Conservation (phyloP, 2,113 vertebrate genomes). For the Cyrtonyx montezumae region DNA sequence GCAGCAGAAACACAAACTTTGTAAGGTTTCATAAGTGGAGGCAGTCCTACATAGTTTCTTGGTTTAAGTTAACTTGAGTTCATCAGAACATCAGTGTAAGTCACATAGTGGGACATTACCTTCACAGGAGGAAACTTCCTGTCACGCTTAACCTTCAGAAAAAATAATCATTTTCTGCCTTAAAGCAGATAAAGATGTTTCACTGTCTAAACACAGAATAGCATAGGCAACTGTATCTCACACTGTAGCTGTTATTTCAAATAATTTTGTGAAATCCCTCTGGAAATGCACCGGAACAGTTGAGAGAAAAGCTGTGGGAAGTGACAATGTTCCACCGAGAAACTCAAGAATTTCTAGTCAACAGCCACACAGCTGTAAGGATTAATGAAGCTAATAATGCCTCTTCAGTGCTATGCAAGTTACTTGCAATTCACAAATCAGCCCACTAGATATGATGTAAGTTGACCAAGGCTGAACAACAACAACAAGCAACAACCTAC, state of each 20-base stretch:
- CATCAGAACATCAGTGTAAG: background rate
- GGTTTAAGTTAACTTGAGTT: background rate
- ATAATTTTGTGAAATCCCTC: background rate
- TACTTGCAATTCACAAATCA: background rate
- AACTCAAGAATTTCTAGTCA: background rate
- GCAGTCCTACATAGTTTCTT: background rate
- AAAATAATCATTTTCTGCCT: background rate
- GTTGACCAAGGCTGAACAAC: background rate
- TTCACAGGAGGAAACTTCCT: background rate
- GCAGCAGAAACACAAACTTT: background rate
- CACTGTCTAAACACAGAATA: background rate
- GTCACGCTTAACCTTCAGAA: background rate
- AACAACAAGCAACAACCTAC: no score
- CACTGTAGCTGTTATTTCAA: background rate
- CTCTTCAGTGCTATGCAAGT: background rate
- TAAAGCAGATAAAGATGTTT: background rate
- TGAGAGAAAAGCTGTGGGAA: background rate
- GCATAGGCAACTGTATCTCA: background rate
- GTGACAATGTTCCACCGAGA: background rate
- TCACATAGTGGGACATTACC: background rate
- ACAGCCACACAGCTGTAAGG: background rate
- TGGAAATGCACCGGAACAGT: background rate
- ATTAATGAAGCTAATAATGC: background rate
- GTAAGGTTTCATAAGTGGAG: background rate
- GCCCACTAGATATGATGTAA: background rate